Conservation (phyloP, 2,797 vertebrate genomes). For the Masticophis lateralis region DNA sequence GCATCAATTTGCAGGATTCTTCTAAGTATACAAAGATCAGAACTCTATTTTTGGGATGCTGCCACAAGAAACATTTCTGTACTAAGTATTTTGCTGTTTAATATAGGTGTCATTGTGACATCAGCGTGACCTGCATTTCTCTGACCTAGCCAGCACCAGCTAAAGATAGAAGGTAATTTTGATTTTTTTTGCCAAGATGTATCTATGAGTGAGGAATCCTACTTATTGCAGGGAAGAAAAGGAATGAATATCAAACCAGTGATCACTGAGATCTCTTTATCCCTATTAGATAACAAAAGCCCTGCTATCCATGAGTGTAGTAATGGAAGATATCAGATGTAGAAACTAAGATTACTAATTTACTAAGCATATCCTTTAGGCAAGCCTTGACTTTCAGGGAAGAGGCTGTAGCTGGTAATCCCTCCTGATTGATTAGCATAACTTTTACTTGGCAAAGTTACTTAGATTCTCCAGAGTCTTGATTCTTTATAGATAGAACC, state of each 20-base stretch:
- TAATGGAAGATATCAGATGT: neutral
- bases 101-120: neutral
- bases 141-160: neutral
- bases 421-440: neutral
- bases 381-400: neutral
- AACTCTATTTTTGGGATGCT: neutral
- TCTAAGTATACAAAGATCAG: neutral
- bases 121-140: neutral
- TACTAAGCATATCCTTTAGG: neutral
- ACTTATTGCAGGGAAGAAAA: neutral
- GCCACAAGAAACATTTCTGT: neutral
- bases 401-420: neutral
- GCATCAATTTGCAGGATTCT: neutral
- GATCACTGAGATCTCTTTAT: neutral
- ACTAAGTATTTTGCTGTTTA: neutral
- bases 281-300: neutral
- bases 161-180: neutral
- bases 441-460: neutral
- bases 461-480: neutral
- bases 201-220: neutral
- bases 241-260: neutral
- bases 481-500: neutral
- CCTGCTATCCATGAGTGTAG: neutral
- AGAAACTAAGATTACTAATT: neutral
- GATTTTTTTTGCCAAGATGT: neutral